phyloP scores from a whole-genome alignment of 2,797 vertebrate species.

The Enteromius anoplus region DNA sequence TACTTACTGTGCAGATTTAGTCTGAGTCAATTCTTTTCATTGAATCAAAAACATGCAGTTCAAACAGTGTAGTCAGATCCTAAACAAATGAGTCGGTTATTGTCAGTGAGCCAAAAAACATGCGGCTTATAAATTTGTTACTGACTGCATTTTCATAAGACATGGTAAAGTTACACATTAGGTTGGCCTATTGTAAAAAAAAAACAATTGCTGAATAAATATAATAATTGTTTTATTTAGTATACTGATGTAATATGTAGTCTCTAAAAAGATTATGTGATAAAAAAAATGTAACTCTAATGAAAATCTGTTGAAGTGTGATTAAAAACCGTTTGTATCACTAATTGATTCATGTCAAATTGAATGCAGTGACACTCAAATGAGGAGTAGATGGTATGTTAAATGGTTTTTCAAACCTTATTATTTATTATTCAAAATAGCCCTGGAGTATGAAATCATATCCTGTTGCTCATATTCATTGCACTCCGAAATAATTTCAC shows the following conservation, averaged over 20 bases:
- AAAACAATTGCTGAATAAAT: neutral
- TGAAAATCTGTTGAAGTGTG: neutral
- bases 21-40: neutral
- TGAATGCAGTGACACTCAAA: neutral
- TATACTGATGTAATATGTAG: neutral
- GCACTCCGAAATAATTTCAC: conserved; percentile 19
- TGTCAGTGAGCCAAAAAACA: neutral
- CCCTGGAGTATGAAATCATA: conserved; percentile 8
- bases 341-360: neutral
- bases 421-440: conserved; percentile 20
- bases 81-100: neutral
- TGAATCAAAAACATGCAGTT: neutral
- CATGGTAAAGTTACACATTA: neutral
- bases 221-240: neutral
- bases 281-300: neutral
- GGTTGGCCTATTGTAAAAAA: neutral
- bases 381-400: neutral
- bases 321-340: no score
- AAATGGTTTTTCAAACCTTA: neutral
- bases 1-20: neutral
- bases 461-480: conserved; percentile 27
- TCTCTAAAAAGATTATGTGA: neutral
- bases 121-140: neutral
- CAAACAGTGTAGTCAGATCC: neutral
- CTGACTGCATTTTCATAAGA: neutral